Conservation (phyloP, 2,113 vertebrate genomes). For the Delphinapterus leucas region DNA sequence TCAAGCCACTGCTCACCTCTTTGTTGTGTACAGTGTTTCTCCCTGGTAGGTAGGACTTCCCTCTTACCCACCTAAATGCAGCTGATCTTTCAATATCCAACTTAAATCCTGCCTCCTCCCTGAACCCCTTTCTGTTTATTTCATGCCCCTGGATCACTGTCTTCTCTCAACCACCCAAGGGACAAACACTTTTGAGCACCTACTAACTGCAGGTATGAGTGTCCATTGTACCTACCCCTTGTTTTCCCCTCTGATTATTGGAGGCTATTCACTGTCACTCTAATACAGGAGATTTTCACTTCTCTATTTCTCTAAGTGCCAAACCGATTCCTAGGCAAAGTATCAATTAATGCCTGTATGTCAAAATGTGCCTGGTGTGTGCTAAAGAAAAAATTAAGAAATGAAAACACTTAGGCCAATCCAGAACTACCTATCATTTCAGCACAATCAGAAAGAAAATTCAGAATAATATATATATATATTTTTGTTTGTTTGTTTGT, state of each 20-base stretch:
- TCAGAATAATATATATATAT: background rate
- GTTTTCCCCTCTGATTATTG: background rate
- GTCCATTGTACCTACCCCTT: background rate
- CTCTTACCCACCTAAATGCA: background rate
- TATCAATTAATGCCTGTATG: background rate
- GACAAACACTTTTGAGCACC: background rate
- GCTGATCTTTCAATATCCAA: background rate
- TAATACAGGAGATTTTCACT: background rate
- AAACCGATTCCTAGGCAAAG: background rate
- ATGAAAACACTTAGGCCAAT: background rate
- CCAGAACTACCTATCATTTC: background rate
- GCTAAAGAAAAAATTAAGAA: background rate
- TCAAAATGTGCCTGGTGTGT: background rate
- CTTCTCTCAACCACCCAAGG: background rate
- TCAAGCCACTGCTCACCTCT: background rate
- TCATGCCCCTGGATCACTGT: background rate
- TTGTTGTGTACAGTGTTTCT: background rate
- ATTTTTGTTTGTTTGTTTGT: background rate
- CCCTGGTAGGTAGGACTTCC: background rate
- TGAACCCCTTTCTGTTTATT: background rate
- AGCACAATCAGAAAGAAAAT: slow-evolving; percentile 10
- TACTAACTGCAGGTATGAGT: background rate
- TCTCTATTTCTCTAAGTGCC: slow-evolving; percentile 3
- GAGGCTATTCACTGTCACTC: background rate
- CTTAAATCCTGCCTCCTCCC: background rate